phyloP scores from a whole-genome alignment of 1,140 invertebrate genomes.

The Phortica variegata region DNA sequence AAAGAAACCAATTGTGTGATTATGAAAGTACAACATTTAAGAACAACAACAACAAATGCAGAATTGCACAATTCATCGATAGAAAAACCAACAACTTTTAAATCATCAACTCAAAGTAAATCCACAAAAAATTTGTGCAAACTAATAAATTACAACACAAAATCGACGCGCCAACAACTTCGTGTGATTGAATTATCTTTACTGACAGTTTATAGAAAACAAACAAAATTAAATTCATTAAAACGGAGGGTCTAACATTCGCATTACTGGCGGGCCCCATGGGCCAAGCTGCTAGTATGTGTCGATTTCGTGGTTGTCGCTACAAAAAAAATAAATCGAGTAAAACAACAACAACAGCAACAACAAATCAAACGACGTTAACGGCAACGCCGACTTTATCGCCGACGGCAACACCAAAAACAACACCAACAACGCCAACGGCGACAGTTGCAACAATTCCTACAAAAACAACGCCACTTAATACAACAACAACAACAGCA shows the following conservation, averaged over 20 bases:
- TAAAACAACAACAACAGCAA: conserved; percentile 7
- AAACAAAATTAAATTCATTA: conserved; percentile 57
- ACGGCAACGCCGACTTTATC: conserved; percentile 10
- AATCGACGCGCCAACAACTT: conserved; percentile 18
- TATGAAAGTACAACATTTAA: conserved; percentile 39
- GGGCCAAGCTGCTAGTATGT: conserved; percentile 68
- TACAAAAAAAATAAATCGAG: conserved; percentile 64
- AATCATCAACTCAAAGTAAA: too few species aligned
- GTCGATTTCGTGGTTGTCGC: conserved; percentile 65
- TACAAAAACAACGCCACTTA: conserved; percentile 12
- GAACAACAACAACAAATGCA: conserved; percentile 14
- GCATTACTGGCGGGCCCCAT: conserved; percentile 61
- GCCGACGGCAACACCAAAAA: conserved; percentile 23
- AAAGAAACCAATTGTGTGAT: conserved; percentile 17
- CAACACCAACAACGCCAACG: conserved; percentile 30
- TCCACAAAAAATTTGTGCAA: conserved; percentile 39
- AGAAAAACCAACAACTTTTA: too few species aligned
- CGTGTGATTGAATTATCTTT: too few species aligned
- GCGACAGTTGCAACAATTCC: conserved; percentile 12
- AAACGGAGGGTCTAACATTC: conserved; percentile 57
- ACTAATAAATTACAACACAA: conserved; percentile 8
- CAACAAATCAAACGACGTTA: conserved; percentile 3
- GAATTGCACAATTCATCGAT: too few species aligned
- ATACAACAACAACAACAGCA: conserved; percentile 17
- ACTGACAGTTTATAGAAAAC: conserved; percentile 33